These are phyloP conservation scores for Netelia virgata DNA, from an alignment of 2,888 invertebrate species.

Conservation along the genomic window DNA sequence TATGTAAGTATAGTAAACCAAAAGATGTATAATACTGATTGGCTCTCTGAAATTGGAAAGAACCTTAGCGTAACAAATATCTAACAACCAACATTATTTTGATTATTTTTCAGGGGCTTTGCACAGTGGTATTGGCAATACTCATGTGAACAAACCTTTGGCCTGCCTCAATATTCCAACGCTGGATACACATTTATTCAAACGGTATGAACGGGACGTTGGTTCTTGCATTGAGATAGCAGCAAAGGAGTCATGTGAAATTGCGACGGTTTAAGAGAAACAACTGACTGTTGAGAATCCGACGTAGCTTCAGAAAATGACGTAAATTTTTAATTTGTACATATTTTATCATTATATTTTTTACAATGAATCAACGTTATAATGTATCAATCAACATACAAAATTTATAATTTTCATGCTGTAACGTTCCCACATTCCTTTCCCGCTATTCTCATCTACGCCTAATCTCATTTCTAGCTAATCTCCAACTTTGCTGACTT, in stretches of 20 bases:
- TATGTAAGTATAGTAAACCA: background rate
- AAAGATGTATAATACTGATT: constrained; percentile 11
- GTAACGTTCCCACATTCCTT: no score
- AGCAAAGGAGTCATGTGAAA: constrained; percentile 28
- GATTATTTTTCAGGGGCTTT: constrained; percentile 31
- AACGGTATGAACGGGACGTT: constrained; percentile 35
- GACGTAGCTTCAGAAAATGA: constrained; percentile 7
- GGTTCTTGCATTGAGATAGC: constrained; percentile 26
- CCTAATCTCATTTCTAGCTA: no score
- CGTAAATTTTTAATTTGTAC: background rate
- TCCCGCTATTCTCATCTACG: no score
- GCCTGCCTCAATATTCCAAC: constrained; percentile 32
- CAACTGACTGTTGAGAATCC: constrained; percentile 16
- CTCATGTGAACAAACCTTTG: constrained; percentile 24
- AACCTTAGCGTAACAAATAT: constrained; percentile 9
- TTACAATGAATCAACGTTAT: no score
- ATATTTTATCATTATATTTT: no score
- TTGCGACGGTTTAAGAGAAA: constrained; percentile 13
- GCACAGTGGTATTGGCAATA: constrained; percentile 16
- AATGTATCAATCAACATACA: no score
- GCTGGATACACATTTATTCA: constrained; percentile 22
- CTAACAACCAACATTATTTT: background rate
- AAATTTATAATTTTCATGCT: no score
- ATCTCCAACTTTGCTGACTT: no score
- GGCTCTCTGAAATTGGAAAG: background rate